Evolutionary conservation across 2,113 vertebrate species (phyloP).

Genomic region (Bos taurus): ARS-UCD2.0 NC_037334.1:33502001-33502500

Average conservation of each 20-base stretch:
- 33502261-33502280: background rate
- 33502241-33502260: background rate
- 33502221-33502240: background rate
- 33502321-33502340: background rate
- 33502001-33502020: background rate
- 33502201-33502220: background rate
- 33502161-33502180: background rate
- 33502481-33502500: background rate
- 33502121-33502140: background rate
- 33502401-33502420: background rate
- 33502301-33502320: background rate
- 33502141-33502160: background rate
- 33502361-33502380: background rate
- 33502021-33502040: background rate
- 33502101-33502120: background rate
- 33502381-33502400: background rate
- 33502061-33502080: background rate
- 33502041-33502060: background rate
- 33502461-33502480: background rate
- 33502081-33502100: background rate
- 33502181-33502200: background rate
- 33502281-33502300: background rate
- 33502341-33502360: background rate
- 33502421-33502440: background rate
- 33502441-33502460: background rate